phyloP scores from a whole-genome alignment of 2,113 vertebrate genomes.

The Eclectus roratus region DNA sequence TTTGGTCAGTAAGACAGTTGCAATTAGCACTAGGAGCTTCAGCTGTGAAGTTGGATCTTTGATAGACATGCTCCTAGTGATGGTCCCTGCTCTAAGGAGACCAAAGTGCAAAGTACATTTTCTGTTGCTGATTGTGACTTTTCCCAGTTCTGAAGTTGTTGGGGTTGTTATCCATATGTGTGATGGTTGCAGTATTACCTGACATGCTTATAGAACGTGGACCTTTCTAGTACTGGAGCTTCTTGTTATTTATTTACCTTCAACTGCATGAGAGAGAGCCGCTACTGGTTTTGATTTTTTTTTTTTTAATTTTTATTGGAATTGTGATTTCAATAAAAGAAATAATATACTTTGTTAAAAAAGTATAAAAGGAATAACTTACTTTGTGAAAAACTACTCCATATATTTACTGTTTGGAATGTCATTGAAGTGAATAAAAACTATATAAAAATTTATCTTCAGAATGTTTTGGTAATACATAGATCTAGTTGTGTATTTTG shows the following conservation, averaged over 20 bases:
- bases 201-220: accelerated
- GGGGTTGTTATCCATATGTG: not conserved
- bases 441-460: not conserved
- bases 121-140: not conserved
- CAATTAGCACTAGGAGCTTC: not conserved
- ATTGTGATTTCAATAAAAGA: not conserved
- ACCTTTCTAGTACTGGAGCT: not conserved
- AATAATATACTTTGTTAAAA: not conserved
- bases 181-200: not conserved
- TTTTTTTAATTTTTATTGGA: not conserved
- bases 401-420: not conserved
- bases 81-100: not conserved
- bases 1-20: not conserved
- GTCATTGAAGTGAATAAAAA: not conserved
- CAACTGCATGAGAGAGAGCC: not conserved
- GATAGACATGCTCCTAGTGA: accelerated
- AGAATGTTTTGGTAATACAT: not conserved
- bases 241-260: not conserved
- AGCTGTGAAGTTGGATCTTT: not conserved
- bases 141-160: not conserved
- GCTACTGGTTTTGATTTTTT: too few species aligned
- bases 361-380: not conserved
- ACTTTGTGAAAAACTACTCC: not conserved
- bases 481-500: not conserved
- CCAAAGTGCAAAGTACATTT: not conserved